Base-by-base conservation (phyloP, 2,797 vertebrate species). In the Pangasius macronema region DNA sequence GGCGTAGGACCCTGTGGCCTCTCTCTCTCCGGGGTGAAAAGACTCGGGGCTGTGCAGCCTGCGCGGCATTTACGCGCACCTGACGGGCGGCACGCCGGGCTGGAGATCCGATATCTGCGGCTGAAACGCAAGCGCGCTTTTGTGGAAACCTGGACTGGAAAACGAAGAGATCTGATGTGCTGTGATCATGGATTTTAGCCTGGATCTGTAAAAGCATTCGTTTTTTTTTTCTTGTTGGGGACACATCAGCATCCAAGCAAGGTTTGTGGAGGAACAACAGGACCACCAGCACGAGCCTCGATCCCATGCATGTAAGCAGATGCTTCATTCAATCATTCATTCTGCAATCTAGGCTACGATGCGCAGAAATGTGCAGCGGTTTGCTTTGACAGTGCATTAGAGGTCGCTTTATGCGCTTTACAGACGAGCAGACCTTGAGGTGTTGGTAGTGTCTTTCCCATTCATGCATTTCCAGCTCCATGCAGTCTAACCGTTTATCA, bases 261-360 rank as follows among this genome's bases (percentile, higher is more conserved):
- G 92, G 91, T 91, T 89, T 87, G 89, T 89, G 22, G 84, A 79
- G 90, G 88, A 91, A 90, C 89, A 90, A 87, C 93, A 91, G 92
- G 91, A 87, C 85, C 89, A 90, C 90, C 91, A 91, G 90, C 91
- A 94, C 51, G 93, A 88, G 91, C 89, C 30, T 91, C 72, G 91
- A 55, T 93, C 94, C 88, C 83, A 96, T 95, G 94, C 93, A 94
- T 94, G 96, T 96, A 95, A 96, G 84, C 70, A 85, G 68, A 73
- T 55, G 83, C 67, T 80, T 67, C 51, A 73, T 82, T 82, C 18
- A 10, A 46, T 30, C 39, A 4, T 20, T 39, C n/a, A 82, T 59
- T 24, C 6, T 70, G 24, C 24, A 51, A 6, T 42, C 14, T 13
- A 49, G 63, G 63, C 20, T 46, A 2, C 6, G 42, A 77, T 24